Evolutionary conservation across 2,888 invertebrate species (phyloP).

Genomic region (Caenorhabditis sp.): DNA sequence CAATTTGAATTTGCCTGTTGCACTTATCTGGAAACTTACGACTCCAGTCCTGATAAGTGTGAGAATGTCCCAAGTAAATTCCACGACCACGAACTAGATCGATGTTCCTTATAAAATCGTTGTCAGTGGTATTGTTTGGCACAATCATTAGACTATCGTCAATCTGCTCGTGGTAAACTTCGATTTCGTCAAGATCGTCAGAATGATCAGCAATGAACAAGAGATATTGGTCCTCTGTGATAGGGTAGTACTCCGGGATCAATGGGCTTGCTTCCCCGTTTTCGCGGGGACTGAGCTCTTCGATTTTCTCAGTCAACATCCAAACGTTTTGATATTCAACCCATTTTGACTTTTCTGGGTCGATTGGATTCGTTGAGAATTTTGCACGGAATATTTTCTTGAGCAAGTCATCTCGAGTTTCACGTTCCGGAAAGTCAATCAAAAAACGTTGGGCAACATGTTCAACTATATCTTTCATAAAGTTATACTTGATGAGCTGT

Average conservation of each 20-base stretch:
- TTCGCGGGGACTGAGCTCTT: background rate
- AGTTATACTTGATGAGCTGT: background rate
- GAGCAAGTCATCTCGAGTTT: background rate
- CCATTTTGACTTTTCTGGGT: constrained; percentile 7
- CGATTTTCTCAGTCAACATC: background rate
- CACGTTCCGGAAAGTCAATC: background rate
- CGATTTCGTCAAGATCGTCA: background rate
- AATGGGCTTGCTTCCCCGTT: background rate
- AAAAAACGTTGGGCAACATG: constrained; percentile 4
- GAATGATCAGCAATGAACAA: background rate
- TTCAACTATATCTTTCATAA: background rate
- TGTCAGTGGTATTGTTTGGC: constrained; percentile 16
- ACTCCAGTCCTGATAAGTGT: constrained; percentile 12
- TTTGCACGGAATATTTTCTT: background rate
- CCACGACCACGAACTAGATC: constrained; percentile 15
- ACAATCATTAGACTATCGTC: background rate
- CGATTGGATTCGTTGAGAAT: too few species aligned
- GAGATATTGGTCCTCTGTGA: background rate
- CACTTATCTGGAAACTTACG: too few species aligned
- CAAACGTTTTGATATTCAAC: background rate
- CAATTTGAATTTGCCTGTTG: too few species aligned
- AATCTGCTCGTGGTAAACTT: background rate
- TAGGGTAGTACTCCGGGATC: background rate
- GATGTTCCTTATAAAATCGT: background rate
- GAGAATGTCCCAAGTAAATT: constrained; percentile 10